phyloP scores from a whole-genome alignment of 2,113 vertebrate species.

The Hemicordylus capensis region DNA sequence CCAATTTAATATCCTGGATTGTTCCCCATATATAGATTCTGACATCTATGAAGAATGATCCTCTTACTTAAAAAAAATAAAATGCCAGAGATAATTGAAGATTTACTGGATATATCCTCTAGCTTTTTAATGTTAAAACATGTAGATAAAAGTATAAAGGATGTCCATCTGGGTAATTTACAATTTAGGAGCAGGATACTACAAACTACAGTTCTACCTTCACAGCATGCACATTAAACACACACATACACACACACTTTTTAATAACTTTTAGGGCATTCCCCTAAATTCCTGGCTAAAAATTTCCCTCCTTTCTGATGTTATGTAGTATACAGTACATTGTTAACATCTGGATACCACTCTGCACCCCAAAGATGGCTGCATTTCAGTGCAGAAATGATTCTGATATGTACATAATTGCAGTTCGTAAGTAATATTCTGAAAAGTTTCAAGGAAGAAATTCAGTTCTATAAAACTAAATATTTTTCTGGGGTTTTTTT shows the following conservation, averaged over 20 bases:
- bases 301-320: conserved; percentile 30
- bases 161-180: conserved; percentile 69
- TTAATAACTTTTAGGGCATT: conserved; percentile 37
- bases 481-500: conserved; percentile 44
- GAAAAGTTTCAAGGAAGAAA: conserved; percentile 33
- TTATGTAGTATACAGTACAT: neutral
- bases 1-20: conserved; percentile 49
- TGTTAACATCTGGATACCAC: conserved; percentile 68
- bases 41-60: conserved; percentile 51
- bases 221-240: conserved; percentile 46
- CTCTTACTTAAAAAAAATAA: conserved; percentile 43
- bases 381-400: conserved; percentile 53
- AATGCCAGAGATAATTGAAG: conserved; percentile 53
- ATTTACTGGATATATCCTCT: conserved; percentile 44
- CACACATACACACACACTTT: conserved; percentile 59
- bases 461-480: conserved; percentile 60
- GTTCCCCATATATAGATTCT: conserved; percentile 56
- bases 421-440: neutral
- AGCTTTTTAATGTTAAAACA: conserved; percentile 50
- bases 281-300: conserved; percentile 10
- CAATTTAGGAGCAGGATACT: conserved; percentile 55
- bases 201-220: conserved; percentile 63
- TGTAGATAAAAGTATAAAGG: conserved; percentile 44
- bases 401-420: conserved; percentile 50
- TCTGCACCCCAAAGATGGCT: conserved; percentile 42